Base-by-base conservation (phyloP, 1,140 invertebrate species). In the Trichoplusia ni region DNA sequence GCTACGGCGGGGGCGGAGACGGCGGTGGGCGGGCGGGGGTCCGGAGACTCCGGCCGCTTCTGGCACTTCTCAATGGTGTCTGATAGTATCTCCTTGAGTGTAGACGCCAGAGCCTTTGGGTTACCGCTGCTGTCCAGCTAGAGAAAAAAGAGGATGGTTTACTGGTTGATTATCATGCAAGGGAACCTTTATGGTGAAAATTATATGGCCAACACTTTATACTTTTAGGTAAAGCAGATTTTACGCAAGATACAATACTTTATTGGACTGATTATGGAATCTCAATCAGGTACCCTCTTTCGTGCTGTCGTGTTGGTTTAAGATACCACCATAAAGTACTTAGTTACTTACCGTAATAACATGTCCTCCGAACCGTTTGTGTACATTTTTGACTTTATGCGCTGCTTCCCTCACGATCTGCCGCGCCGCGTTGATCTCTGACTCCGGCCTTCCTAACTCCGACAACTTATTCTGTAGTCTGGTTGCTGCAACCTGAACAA, bases 371-470 rank as follows among this genome's bases (percentile, higher is more conserved):
- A 87, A 83, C 6, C 85, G 64, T 40, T 87, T 88, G 67, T 86
- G 85, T 0, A 88, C 79, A 31, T 77, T 86, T 47, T 87, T 86
- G 2, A 88, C 87, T 65, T 85, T 84, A 47, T 83, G 78, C n/a
- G 84, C 84, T 5, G 84, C 87, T 29, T 85, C 81, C 35, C 65
- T 64, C 18, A 89, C 80, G 1, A 86, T 86, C 64, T 85, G 80
- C n/a, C 81, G 60, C 19, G 82, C 87, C 9, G 81, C 74, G 60
- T 81, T 86, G 46, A 90, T 84, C 69, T 90, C 82, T 0, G 81
- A 77, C 58, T 88, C 82, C 1, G 84, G 86, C 13, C 89, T 61
- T 4, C 82, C 82, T 9, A 90, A 67, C 58, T 89, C 84, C 1
- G 81, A 84, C n/a, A 89, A 62, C 44, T 87, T 85, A 51, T 75